phyloP scores from a whole-genome alignment of 2,113 vertebrate genomes.

The Psittacus erithacus region DNA sequence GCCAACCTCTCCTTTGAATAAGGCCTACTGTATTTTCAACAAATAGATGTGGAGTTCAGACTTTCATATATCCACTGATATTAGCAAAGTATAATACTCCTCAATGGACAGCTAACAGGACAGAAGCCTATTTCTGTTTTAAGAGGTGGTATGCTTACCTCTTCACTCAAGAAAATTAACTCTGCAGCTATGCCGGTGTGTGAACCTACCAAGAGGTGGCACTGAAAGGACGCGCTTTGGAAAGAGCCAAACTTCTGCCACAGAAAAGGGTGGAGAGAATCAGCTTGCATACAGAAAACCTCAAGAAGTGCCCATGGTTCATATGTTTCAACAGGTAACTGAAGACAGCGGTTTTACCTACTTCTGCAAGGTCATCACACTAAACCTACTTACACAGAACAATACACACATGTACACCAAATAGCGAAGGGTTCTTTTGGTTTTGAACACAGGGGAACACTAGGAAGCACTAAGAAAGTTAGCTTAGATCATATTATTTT shows the following conservation, averaged over 20 bases:
- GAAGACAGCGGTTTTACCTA: background rate
- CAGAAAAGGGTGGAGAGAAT: background rate
- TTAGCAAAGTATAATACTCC: background rate
- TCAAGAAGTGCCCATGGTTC: background rate
- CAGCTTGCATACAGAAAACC: background rate
- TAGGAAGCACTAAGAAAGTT: background rate
- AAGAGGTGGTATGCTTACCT: background rate
- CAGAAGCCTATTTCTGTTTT: background rate
- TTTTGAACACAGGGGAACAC: background rate
- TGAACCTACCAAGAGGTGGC: constrained; percentile 53
- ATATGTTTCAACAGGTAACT: background rate
- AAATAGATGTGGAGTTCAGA: background rate
- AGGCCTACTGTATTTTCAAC: background rate
- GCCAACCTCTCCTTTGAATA: background rate
- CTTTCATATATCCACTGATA: background rate
- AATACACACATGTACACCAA: accelerated
- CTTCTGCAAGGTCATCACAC: background rate
- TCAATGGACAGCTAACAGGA: background rate
- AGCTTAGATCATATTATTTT: background rate
- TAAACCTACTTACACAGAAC: background rate
- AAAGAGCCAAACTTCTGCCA: background rate
- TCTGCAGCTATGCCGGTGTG: background rate
- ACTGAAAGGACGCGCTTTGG: constrained; percentile 35
- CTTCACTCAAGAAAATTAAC: background rate
- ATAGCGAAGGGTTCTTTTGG: background rate